These are phyloP conservation scores for Xestoiulus laeticollis DNA, from an alignment of 2,888 invertebrate genomes.

Conservation along the genomic window DNA sequence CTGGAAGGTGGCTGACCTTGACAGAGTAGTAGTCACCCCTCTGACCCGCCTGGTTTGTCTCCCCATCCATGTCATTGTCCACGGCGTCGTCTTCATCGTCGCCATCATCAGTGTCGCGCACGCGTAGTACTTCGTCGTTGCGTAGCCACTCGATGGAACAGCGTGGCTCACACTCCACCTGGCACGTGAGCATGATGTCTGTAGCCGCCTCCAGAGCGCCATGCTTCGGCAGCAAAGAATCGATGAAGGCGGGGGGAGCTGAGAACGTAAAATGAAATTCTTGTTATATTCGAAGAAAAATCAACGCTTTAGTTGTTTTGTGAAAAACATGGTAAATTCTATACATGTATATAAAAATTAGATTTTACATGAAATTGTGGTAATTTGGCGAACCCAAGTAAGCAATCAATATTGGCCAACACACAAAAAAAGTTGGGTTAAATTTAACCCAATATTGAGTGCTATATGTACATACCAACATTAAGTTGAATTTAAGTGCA, in stretches of 20 bases:
- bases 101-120: conserved; percentile 76
- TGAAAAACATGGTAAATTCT: background rate
- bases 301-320: background rate
- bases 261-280: conserved; percentile 56
- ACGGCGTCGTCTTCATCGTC: conserved; percentile 76
- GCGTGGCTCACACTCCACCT: conserved; percentile 87
- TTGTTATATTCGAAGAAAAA: conserved; percentile 57
- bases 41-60: background rate
- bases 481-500: too few species aligned
- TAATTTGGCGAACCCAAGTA: too few species aligned
- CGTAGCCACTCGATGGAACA: conserved; percentile 87
- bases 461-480: too few species aligned
- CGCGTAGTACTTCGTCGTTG: conserved; percentile 66
- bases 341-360: too few species aligned
- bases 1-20: conserved; percentile 51
- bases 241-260: conserved; percentile 89
- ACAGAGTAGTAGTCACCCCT: conserved; percentile 19
- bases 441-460: too few species aligned
- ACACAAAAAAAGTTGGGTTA: too few species aligned
- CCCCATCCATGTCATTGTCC: conserved; percentile 63
- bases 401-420: too few species aligned
- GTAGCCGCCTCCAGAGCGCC: conserved; percentile 74
- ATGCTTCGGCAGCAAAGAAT: conserved; percentile 81
- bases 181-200: conserved; percentile 78
- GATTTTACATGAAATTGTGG: too few species aligned